phyloP scores from a whole-genome alignment of 1,140 invertebrate genomes.

The Maniola jurtina region DNA sequence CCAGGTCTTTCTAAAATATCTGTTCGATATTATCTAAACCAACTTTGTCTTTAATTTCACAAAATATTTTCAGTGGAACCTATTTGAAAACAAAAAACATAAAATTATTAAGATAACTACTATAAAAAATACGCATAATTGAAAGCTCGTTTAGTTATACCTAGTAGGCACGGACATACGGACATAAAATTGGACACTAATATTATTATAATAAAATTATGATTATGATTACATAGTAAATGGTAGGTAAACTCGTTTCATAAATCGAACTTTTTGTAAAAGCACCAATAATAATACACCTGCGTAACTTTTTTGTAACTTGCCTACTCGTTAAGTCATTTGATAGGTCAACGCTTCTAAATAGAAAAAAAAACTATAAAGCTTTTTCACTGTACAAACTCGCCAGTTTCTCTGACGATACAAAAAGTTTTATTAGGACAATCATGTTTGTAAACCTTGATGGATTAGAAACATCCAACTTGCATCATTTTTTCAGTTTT shows the following conservation, averaged over 20 bases:
- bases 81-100: no score
- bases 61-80: no score
- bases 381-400: background rate
- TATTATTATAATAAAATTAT: background rate
- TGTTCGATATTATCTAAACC: no score
- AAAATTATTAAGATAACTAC: no score
- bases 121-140: no score
- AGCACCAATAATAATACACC: background rate
- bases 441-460: background rate
- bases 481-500: no score
- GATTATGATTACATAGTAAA: conserved; percentile 2
- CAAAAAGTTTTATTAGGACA: conserved; percentile 12
- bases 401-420: conserved; percentile 10
- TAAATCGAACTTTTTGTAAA: background rate
- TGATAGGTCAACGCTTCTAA: conserved; percentile 6
- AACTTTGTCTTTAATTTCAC: no score
- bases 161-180: no score
- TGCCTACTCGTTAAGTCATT: conserved; percentile 5
- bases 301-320: background rate
- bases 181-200: background rate
- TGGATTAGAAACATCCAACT: background rate
- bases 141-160: no score
- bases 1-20: no score
- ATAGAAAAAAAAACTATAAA: conserved; percentile 6
- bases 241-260: background rate